These are phyloP conservation scores for Crotalus viridis DNA, from an alignment of 2,113 vertebrate genomes.

Conservation along the genomic window DNA sequence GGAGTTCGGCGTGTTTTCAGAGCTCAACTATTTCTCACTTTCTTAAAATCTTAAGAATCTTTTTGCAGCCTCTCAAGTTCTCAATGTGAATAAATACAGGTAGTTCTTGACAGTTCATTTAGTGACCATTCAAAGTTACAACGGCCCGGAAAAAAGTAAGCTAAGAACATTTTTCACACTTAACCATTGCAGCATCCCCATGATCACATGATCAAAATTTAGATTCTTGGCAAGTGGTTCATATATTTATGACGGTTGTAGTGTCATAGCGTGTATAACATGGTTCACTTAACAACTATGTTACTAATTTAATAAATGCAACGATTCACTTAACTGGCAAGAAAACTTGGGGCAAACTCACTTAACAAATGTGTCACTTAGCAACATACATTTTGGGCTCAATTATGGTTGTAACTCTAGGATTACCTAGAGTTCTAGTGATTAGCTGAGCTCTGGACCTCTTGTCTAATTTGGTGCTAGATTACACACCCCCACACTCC, in stretches of 20 bases:
- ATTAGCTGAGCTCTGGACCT: not conserved
- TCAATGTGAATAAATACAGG: not conserved
- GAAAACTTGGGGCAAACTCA: not conserved
- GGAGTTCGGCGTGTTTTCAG: not conserved
- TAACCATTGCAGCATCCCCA: too few species aligned
- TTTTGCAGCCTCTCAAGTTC: not conserved
- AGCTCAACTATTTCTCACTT: not conserved
- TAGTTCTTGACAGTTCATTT: not conserved
- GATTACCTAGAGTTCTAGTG: not conserved
- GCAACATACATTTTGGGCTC: not conserved
- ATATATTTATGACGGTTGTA: not conserved
- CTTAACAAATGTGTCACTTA: not conserved
- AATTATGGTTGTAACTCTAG: not conserved
- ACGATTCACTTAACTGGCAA: not conserved
- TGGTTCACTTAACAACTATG: not conserved
- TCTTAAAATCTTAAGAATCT: not conserved
- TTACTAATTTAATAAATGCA: not conserved
- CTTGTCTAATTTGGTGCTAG: not conserved
- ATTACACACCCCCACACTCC: not conserved
- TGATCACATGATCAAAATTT: not conserved
- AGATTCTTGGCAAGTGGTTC: not conserved
- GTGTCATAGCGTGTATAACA: not conserved
- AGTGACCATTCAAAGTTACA: not conserved
- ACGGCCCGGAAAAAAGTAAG: fast-evolving
- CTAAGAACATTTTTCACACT: not conserved